Percentiles rank a stretch among this genome's conserved stretches.
Evolutionary conservation across 2,888 invertebrate species (phyloP).

Genomic region (Metopia argyrocephala): DNA sequence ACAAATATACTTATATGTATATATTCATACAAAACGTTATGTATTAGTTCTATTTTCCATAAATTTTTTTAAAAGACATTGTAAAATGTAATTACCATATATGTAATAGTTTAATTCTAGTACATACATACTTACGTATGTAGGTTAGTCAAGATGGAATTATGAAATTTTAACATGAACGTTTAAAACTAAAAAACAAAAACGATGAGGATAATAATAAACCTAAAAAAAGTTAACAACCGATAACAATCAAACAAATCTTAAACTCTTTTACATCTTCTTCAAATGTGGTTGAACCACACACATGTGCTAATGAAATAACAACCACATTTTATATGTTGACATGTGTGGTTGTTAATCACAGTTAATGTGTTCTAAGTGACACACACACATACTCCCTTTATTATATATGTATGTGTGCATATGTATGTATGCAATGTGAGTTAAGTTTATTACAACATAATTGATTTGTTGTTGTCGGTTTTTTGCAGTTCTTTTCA

Average conservation of each 20-base stretch:
- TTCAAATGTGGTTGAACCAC: too few species aligned
- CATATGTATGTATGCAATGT: neutral
- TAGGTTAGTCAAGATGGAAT: neutral
- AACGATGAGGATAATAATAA: constrained; percentile 18
- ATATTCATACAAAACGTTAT: too few species aligned
- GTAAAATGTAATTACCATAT: too few species aligned
- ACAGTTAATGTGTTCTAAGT: neutral
- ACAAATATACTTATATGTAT: too few species aligned
- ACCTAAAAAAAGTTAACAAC: constrained; percentile 41
- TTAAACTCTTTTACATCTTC: neutral
- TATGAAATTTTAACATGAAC: constrained; percentile 27
- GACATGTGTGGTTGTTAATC: neutral
- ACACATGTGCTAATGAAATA: too few species aligned
- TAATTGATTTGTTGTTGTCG: neutral
- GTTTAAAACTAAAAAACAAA: neutral
- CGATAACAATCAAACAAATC: constrained; percentile 41
- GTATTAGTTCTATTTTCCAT: too few species aligned
- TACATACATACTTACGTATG: too few species aligned
- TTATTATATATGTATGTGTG: neutral
- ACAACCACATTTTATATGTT: neutral
- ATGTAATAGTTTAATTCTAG: too few species aligned
- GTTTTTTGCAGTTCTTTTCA: neutral
- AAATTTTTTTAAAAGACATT: too few species aligned
- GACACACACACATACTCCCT: neutral
- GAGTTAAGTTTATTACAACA: neutral